Base-by-base conservation (phyloP, 2,113 vertebrate genomes). In the Hydrochoerus hydrochaeris region DNA sequence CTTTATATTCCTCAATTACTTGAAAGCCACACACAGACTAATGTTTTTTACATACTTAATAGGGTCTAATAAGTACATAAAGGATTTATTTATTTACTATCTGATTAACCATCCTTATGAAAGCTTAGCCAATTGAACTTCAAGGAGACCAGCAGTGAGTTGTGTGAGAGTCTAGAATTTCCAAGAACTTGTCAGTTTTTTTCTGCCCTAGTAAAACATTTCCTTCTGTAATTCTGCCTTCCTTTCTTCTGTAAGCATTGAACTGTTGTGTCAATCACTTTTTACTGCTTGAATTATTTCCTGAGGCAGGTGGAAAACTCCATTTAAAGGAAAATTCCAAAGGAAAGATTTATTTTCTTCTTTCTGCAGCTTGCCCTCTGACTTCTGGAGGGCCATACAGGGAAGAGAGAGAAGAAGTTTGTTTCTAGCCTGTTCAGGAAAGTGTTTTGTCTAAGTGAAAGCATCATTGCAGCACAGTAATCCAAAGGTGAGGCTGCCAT, bases 301-400 rank as follows among this genome's bases (percentile, higher is more conserved):
- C 87, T 69, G 30, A 94, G 54, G 22, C 35, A 81, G 28, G 58
- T 88, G 20, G 52, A 63, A 90, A 84, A 87, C 69, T 90, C 54
- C 52, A 63, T n/a, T 38, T 54, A 30, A 77, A 84, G 49, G 41
- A 67, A 88, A 52, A 86, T 94, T 75, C 16, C 65, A 60, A 85
- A 38, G 84, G 22, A 1, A 88, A 88, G 57, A 13, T 86, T 77
- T 71, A 49, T 62, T 24, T 60, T 17, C 8, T n/a, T 20, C 8
- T 81, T 54, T 26, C 7, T 12, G 17, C 12, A 19, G 16, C 30
- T 54, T 88, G 6, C 52, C 17, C 26, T n/a, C 41, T 35, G 26
- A 49, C 11, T 52, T 46, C 32, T 62, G 9, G 22, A 60, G 16
- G 41, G 38, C 3, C 44, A 62, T 17, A 49, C 32, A 17, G 13